Conservation (phyloP, 2,113 vertebrate species). For the Eulacestoma nigropectus region DNA sequence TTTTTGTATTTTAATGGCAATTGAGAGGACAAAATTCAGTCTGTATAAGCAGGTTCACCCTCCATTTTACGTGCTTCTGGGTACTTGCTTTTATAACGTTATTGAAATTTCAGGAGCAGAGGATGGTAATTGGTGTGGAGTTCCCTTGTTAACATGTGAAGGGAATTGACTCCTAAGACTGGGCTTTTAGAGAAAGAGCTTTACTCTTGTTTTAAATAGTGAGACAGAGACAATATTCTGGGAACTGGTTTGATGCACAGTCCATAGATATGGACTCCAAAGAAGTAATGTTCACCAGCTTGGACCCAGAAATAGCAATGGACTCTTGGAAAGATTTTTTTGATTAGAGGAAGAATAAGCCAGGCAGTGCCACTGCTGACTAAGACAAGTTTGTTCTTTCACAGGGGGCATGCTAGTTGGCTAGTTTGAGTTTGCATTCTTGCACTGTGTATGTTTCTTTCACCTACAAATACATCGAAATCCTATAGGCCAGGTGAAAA, state of each 20-base stretch:
- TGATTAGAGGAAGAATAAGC: not conserved
- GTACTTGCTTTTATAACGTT: not conserved
- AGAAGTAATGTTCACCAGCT: not conserved
- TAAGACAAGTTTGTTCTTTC: not conserved
- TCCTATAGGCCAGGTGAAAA: not conserved
- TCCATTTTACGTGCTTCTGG: not conserved
- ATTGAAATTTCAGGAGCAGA: not conserved
- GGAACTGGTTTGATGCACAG: not conserved
- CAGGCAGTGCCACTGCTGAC: not conserved
- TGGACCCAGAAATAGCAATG: not conserved
- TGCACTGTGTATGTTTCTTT: not conserved
- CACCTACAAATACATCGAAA: not conserved
- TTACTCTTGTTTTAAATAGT: not conserved
- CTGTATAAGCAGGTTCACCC: not conserved
- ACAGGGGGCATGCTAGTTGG: not conserved
- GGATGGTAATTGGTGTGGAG: not conserved
- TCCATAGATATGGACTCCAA: not conserved
- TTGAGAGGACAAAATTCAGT: not conserved
- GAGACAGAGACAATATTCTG: not conserved
- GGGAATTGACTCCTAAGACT: not conserved
- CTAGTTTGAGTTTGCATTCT: not conserved
- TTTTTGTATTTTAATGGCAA: not conserved
- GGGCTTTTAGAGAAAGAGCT: not conserved
- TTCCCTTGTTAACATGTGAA: not conserved
- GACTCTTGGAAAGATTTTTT: not conserved